phyloP scores from a whole-genome alignment of 92 coral and sea anemone genomes.

The Epizoanthus rinbou region DNA sequence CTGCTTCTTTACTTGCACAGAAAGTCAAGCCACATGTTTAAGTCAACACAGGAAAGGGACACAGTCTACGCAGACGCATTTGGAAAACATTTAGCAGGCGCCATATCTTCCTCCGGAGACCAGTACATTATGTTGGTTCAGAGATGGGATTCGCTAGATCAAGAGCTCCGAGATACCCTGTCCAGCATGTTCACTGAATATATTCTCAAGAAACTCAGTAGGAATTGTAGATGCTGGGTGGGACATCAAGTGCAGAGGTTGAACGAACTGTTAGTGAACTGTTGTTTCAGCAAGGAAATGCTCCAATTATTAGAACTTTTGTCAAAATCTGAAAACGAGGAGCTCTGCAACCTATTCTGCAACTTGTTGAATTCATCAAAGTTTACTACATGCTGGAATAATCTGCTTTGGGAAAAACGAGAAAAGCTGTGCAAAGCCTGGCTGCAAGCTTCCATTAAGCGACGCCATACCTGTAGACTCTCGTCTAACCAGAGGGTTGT shows the following conservation, averaged over 20 bases:
- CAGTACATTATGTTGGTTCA: not conserved
- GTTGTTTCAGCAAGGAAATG: not conserved
- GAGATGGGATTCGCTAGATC: not conserved
- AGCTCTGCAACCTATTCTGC: not conserved
- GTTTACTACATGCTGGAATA: slow-evolving; percentile 10
- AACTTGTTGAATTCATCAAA: not conserved
- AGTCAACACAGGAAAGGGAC: not conserved
- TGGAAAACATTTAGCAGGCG: not conserved
- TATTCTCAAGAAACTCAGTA: not conserved
- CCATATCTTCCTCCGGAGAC: not conserved
- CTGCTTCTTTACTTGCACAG: not conserved
- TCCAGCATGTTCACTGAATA: not conserved
- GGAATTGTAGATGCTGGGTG: slow-evolving; percentile 5
- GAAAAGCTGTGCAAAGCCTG: slow-evolving; percentile 19
- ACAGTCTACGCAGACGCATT: not conserved
- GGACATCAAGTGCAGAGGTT: not conserved
- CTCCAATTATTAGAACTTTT: not conserved
- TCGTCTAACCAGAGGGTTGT: not conserved
- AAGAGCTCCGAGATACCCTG: not conserved
- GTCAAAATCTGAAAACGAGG: not conserved
- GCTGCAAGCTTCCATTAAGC: not conserved
- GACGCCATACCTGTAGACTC: not conserved
- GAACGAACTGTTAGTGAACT: not conserved
- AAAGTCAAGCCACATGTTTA: not conserved
- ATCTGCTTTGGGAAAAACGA: not conserved